Conservation (phyloP, 2,113 vertebrate species). For the Scomber scombrus region DNA sequence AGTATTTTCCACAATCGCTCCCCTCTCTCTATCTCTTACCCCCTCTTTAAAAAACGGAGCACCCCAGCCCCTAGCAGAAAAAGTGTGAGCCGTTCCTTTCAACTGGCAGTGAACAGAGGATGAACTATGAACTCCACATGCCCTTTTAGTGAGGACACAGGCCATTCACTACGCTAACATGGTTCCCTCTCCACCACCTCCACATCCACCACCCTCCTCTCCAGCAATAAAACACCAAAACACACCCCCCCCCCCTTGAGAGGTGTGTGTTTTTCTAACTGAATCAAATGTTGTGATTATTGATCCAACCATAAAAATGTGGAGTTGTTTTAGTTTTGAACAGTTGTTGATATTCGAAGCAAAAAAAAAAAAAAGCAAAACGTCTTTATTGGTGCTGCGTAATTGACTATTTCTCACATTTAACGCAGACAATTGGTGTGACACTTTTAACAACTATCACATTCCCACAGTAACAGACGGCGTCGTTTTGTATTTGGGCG, state of each 20-base stretch:
- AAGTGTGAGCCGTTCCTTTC: slow-evolving; percentile 71
- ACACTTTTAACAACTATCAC: slow-evolving; percentile 51
- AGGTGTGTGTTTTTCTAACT: slow-evolving; percentile 38
- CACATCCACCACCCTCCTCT: background rate
- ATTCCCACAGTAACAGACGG: slow-evolving; percentile 56
- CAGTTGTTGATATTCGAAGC: slow-evolving; percentile 33
- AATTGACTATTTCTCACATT: slow-evolving; percentile 68
- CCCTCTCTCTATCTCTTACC: slow-evolving; percentile 35
- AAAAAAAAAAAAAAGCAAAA: slow-evolving; percentile 35
- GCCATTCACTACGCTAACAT: slow-evolving; percentile 69
- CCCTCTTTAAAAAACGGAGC: slow-evolving; percentile 30
- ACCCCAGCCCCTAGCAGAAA: slow-evolving; percentile 46
- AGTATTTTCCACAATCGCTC: slow-evolving; percentile 68
- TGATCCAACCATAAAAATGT: slow-evolving; percentile 53
- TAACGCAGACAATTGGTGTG: slow-evolving; percentile 42
- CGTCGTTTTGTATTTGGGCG: slow-evolving; percentile 41
- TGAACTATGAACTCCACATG: slow-evolving; percentile 84
- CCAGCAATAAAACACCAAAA: slow-evolving; percentile 4
- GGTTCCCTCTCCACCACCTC: slow-evolving; percentile 13
- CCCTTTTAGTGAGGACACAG: slow-evolving; percentile 78
- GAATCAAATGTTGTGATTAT: slow-evolving; percentile 69
- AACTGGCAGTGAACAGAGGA: slow-evolving; percentile 78
- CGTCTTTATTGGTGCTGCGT: slow-evolving; percentile 35
- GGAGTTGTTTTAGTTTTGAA: slow-evolving; percentile 8
- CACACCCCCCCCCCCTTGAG: background rate